Percentiles rank a stretch among this genome's conserved stretches.
Evolutionary conservation across 1,140 invertebrate genomes (phyloP).

Genomic region (Drosophila melanogaster): Release_6_plus_ISO1_MT NC_004354.4:16412501-16413000

Average conservation of each 20-base stretch:
- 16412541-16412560: slow-evolving; percentile 88
- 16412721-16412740: slow-evolving; percentile 74
- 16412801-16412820: slow-evolving; percentile 83
- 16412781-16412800: too few relatives aligned
- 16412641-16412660: slow-evolving; percentile 66
- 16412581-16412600: slow-evolving; percentile 94
- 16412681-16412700: slow-evolving; percentile 77
- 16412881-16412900: slow-evolving; percentile 89
- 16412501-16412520: slow-evolving; percentile 91
- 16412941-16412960: slow-evolving; percentile 90
- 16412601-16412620: slow-evolving; percentile 93
- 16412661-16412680: slow-evolving; percentile 76
- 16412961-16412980: slow-evolving; percentile 89
- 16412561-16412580: slow-evolving; percentile 95
- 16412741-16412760: background rate
- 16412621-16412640: slow-evolving; percentile 86
- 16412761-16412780: too few relatives aligned
- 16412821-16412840: slow-evolving; percentile 91
- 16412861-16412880: slow-evolving; percentile 91
- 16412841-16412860: slow-evolving; percentile 93
- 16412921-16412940: slow-evolving; percentile 92
- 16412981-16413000: slow-evolving; percentile 87
- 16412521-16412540: slow-evolving; percentile 85
- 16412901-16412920: slow-evolving; percentile 91
- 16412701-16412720: slow-evolving; percentile 72